Base-by-base conservation (phyloP, 1,140 invertebrate species). In the Bombus balteatus region DNA sequence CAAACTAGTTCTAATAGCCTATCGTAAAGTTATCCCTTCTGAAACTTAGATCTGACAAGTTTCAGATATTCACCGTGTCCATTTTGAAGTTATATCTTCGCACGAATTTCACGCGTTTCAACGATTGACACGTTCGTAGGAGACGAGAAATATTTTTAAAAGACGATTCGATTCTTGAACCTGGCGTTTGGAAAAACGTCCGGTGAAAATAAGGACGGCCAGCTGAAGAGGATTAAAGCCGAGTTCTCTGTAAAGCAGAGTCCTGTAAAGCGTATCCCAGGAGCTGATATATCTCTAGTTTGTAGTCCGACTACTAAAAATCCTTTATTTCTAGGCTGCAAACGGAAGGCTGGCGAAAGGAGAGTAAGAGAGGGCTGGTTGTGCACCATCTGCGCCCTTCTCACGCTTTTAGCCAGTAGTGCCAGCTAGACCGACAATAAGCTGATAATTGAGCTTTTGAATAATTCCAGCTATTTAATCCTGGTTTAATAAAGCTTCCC, bases 401-500 rank as follows among this genome's bases (percentile, higher is more conserved):
- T 83, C 91, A 92, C 89, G 90, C 87, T 82, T 89, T 91, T 85
- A 87, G 85, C 90, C 87, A 86, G 87, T 89, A 88, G 88, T 90
- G 92, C 86, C 88, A 93, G 88, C 91, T 91, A 91, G 91, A 93
- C 90, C 92, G 92, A 94, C 93, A 92, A 92, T 94, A 94, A 94
- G 93, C 93, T 93, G 93, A 93, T 94, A 93, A 94, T 94, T 94
- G 91, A 93, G 93, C 92, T 94, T 93, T 92, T 93, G 92, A 93
- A 94, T 94, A 93, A 94, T 93, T 94, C 92, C 86, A 83, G 91
- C 87, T 87, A 92, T 92, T 92, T 92, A 93, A 92, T 93, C 91
- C 89, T 65, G 88, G 88, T 82, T 88, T 88, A 91, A 90, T 88
- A 90, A 91, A 88, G 86, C 87, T 86, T 90, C 79, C 81, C 81